These are phyloP conservation scores for Daubentonia madagascariensis DNA, from an alignment of 2,113 vertebrate species.

Conservation along the genomic window DNA sequence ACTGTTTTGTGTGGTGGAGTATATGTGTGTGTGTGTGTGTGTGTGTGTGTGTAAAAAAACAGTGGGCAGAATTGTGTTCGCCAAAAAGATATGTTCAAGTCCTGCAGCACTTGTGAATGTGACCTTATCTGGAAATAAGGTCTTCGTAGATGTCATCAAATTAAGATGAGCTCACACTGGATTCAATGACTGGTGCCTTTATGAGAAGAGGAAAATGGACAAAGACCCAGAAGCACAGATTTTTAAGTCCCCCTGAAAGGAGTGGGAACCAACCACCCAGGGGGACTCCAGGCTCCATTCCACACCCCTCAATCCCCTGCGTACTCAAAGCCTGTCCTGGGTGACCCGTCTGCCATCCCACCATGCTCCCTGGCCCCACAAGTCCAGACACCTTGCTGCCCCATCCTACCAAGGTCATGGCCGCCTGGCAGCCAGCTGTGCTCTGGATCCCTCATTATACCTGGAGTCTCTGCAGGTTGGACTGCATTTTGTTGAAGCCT, in stretches of 20 bases:
- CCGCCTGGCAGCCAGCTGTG: neutral
- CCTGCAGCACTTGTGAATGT: neutral
- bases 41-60: neutral
- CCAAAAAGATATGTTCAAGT: accelerated
- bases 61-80: neutral
- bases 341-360: neutral
- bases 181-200: neutral
- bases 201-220: neutral
- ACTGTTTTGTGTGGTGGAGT: neutral
- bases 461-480: neutral
- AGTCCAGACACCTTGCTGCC: neutral
- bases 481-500: neutral
- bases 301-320: neutral
- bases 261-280: neutral
- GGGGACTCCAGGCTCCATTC: neutral
- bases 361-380: neutral
- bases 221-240: neutral
- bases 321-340: neutral
- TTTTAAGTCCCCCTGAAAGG: no score
- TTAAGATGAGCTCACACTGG: neutral
- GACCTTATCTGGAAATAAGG: neutral
- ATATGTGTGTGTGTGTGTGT: no score
- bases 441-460: neutral
- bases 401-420: neutral
- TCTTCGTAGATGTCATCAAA: neutral